A percentile compares a stretch with the other conserved stretches of the same genome.
phyloP scores from a whole-genome alignment of 2,113 vertebrate genomes.

The Boulengerochromis microlepis region DNA sequence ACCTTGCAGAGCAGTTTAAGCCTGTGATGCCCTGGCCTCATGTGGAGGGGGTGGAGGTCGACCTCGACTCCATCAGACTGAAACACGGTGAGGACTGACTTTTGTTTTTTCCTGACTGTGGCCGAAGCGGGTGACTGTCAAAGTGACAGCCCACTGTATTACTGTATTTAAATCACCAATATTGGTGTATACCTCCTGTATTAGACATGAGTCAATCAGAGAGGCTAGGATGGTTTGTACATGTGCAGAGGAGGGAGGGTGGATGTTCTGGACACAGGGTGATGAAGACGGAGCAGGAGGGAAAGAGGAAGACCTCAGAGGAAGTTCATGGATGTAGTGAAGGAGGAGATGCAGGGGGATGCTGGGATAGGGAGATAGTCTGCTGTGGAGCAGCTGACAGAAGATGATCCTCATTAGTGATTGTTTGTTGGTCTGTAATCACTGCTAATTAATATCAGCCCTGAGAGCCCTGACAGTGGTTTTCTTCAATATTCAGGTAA shows the following conservation, averaged over 20 bases:
- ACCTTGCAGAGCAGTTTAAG: slow-evolving; percentile 77
- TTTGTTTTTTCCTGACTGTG: neutral
- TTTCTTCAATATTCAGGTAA: neutral
- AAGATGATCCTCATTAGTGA: neutral
- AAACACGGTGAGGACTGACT: slow-evolving; percentile 51
- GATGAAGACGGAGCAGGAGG: neutral
- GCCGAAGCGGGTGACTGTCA: neutral
- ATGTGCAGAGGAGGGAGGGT: neutral
- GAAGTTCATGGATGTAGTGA: neutral
- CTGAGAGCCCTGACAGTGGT: neutral
- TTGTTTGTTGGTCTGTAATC: neutral
- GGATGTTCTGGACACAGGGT: neutral
- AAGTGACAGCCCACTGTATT: neutral
- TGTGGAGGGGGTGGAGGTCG: slow-evolving; percentile 95
- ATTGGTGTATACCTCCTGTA: neutral
- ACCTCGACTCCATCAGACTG: slow-evolving; percentile 87
- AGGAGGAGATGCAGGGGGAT: neutral
- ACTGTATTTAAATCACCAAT: neutral
- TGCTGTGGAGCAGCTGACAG: neutral
- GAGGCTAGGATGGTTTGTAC: neutral
- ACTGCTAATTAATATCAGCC: neutral
- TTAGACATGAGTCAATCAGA: neutral
- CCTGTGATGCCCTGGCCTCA: slow-evolving; percentile 96
- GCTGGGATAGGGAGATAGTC: neutral
- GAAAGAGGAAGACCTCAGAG: neutral